These are phyloP conservation scores for Temnothorax longispinosus DNA, from an alignment of 1,140 invertebrate species.

Conservation along the genomic window DNA sequence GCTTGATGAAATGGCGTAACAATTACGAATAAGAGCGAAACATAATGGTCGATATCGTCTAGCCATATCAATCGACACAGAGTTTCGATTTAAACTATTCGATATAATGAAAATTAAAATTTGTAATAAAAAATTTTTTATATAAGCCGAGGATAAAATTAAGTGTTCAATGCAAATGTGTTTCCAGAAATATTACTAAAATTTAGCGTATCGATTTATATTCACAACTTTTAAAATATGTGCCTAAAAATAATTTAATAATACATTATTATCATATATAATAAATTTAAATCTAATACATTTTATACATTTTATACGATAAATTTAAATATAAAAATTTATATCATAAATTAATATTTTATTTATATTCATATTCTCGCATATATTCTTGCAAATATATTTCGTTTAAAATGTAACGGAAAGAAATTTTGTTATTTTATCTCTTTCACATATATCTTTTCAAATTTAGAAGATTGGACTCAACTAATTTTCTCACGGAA, in stretches of 20 bases:
- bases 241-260: not conserved
- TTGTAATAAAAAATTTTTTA: not conserved
- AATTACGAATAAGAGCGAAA: not conserved
- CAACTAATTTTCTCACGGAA: slow-evolving; percentile 17
- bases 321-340: slow-evolving; percentile 5
- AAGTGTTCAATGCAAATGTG: not conserved
- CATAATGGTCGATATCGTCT: not conserved
- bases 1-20: slow-evolving; percentile 21
- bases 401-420: not conserved
- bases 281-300: not conserved
- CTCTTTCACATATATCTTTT: not conserved
- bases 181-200: not conserved
- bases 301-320: not conserved
- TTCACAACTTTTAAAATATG: not conserved
- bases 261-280: not conserved
- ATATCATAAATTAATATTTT: not conserved
- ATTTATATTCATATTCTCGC: not conserved
- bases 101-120: not conserved
- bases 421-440: slow-evolving; percentile 6
- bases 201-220: not conserved
- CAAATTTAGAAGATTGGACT: slow-evolving; percentile 20
- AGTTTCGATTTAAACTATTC: not conserved
- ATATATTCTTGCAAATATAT: not conserved
- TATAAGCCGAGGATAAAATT: not conserved
- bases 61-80: not conserved